A percentile compares a stretch with the other conserved stretches of the same genome.
Conservation (phyloP, 2,888 invertebrate species). For the Ganaspis brasiliensis region DNA sequence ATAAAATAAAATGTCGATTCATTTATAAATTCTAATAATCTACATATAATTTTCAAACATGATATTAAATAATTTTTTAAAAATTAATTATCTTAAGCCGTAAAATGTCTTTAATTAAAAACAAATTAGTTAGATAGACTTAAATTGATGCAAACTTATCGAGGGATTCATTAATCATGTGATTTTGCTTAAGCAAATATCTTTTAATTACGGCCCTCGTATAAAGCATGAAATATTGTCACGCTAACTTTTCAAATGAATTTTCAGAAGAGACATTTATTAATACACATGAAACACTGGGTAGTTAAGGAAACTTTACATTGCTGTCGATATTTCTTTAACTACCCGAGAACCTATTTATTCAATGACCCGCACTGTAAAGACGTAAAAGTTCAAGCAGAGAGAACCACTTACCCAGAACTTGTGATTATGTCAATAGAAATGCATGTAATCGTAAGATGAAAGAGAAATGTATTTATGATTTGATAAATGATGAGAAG, state of each 20-base stretch:
- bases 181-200: no score
- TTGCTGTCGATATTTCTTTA: slow-evolving; percentile 28
- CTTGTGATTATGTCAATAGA: slow-evolving; percentile 13
- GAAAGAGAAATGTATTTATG: slow-evolving; percentile 25
- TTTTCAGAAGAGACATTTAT: background rate
- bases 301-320: slow-evolving; percentile 31
- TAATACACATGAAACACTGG: background rate
- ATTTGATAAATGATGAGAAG: background rate
- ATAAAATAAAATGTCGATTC: no score
- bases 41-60: no score
- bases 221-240: no score
- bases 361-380: slow-evolving; percentile 19
- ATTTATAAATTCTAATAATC: no score
- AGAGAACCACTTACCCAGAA: slow-evolving; percentile 30
- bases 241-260: background rate
- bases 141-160: no score
- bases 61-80: no score
- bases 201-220: no score
- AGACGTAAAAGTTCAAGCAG: slow-evolving; percentile 17
- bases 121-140: no score
- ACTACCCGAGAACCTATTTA: background rate
- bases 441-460: background rate
- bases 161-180: no score
- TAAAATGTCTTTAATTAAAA: no score
- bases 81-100: no score